A percentile compares a stretch with the other conserved stretches of the same genome.
phyloP scores from a whole-genome alignment of 2,888 invertebrate genomes.

The Bimastos eiseni region DNA sequence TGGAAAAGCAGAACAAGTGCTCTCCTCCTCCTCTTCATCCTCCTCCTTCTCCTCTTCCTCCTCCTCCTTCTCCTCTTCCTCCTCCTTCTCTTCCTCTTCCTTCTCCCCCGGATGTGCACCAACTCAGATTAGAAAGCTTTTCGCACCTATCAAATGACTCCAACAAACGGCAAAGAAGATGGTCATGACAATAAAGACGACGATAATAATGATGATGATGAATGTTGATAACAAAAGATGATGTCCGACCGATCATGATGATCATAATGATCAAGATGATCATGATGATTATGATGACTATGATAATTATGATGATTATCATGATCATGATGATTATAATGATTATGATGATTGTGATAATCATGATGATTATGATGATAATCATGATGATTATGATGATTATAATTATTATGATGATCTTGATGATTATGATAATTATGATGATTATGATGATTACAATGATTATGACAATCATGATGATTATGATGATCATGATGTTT shows the following conservation, averaged over 20 bases:
- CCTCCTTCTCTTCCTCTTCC: too few species aligned
- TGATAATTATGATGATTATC: constrained; percentile 32
- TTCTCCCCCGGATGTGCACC: too few species aligned
- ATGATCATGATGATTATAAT: constrained; percentile 29
- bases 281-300: constrained; percentile 34
- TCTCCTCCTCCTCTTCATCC: too few species aligned
- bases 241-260: not conserved
- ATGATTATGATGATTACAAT: not conserved
- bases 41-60: too few species aligned
- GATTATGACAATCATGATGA: constrained; percentile 34
- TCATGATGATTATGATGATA: not conserved
- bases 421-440: not conserved
- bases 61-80: too few species aligned
- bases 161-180: not conserved
- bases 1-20: too few species aligned
- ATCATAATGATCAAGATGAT: constrained; percentile 24
- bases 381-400: not conserved
- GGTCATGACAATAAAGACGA: not conserved
- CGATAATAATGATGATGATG: not conserved
- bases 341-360: too few species aligned
- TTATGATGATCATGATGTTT: constrained; percentile 32
- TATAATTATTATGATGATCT: not conserved
- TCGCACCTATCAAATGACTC: not conserved
- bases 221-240: not conserved
- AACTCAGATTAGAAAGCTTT: not conserved